These are phyloP conservation scores for Euplagia quadripunctaria DNA, from an alignment of 2,888 invertebrate genomes.

Conservation along the genomic window DNA sequence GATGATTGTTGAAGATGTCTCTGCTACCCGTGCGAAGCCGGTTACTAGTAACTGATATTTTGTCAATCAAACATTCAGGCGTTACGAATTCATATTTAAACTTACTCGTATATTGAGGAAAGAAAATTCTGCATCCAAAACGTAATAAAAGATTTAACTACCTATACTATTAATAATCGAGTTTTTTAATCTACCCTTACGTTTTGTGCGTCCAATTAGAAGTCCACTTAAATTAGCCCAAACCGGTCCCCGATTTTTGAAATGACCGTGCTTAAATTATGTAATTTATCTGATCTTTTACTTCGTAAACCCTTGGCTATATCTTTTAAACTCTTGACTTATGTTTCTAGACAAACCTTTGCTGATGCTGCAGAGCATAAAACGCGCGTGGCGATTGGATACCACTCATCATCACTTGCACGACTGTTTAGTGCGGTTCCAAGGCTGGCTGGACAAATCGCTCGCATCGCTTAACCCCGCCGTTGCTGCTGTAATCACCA, in stretches of 20 bases:
- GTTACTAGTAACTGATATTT: background rate
- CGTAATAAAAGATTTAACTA: no score
- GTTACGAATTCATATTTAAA: no score
- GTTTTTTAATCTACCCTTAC: no score
- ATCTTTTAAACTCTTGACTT: background rate
- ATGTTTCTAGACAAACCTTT: constrained; percentile 92
- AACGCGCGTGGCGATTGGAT: constrained; percentile 92
- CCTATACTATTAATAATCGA: no score
- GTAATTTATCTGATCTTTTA: background rate
- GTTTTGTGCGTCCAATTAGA: background rate
- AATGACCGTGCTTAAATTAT: background rate
- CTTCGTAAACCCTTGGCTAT: background rate
- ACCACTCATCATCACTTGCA: constrained; percentile 93
- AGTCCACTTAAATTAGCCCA: background rate
- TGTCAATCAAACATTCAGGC: background rate
- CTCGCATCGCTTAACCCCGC: constrained; percentile 76
- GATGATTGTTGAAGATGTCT: no score
- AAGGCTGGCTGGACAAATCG: constrained; percentile 69
- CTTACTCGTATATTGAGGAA: no score
- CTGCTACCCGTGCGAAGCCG: no score
- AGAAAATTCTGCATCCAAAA: no score
- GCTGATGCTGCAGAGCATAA: constrained; percentile 98
- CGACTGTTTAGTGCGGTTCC: constrained; percentile 94
- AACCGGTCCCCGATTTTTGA: background rate
- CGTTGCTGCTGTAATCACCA: constrained; percentile 85